Conservation (phyloP, 2,113 vertebrate genomes). For the Hyaena hyaena region DNA sequence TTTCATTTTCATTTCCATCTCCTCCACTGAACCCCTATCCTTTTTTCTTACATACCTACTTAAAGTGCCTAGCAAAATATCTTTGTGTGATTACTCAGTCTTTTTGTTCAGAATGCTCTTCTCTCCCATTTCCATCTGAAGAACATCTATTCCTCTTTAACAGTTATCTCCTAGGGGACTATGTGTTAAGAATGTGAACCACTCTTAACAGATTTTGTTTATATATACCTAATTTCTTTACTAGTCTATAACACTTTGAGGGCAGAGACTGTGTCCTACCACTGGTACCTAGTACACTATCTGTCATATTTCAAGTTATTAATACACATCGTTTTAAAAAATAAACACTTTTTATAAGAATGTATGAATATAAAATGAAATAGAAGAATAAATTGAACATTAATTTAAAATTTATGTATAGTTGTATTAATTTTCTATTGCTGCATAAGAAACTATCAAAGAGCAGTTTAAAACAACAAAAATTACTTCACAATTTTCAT, state of each 20-base stretch:
- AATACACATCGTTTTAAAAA: background rate
- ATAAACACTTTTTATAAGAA: background rate
- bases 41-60: background rate
- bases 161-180: background rate
- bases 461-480: background rate
- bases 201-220: background rate
- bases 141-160: background rate
- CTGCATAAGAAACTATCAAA: background rate
- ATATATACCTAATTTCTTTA: background rate
- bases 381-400: background rate
- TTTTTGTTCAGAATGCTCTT: background rate
- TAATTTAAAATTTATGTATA: background rate
- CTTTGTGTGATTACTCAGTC: background rate
- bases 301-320: background rate
- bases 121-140: background rate
- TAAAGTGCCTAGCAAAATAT: background rate
- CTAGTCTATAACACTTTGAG: background rate
- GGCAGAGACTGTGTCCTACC: background rate
- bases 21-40: fast-evolving
- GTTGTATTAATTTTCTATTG: background rate
- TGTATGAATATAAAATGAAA: background rate
- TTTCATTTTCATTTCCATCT: background rate
- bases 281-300: background rate
- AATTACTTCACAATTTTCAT: background rate
- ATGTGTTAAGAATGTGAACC: background rate